A percentile compares a stretch with the other conserved stretches of the same genome.
Conservation (phyloP, 2,797 vertebrate species). For the Syngnathus acus region DNA sequence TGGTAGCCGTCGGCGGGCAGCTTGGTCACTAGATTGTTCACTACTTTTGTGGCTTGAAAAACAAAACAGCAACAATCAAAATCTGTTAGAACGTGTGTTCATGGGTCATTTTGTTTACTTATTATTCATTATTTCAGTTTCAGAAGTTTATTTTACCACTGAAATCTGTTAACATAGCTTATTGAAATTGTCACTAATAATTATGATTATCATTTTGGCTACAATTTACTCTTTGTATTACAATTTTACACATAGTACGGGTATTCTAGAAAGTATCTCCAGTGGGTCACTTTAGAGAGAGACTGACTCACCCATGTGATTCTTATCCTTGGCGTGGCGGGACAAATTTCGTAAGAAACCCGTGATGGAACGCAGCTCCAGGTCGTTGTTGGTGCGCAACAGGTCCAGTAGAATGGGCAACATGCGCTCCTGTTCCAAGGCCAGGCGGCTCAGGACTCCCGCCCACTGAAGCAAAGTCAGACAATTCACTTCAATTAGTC, state of each 20-base stretch:
- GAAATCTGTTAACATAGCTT: too few relatives aligned
- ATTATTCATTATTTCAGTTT: too few relatives aligned
- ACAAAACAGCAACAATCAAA: not conserved
- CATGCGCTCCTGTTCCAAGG: conserved; percentile 81
- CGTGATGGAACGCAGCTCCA: conserved; percentile 82
- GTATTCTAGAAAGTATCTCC: too few relatives aligned
- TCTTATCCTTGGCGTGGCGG: conserved; percentile 79
- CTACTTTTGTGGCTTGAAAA: conserved; percentile 76
- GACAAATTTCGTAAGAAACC: conserved; percentile 89
- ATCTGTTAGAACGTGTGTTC: not conserved
- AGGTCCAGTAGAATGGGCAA: conserved; percentile 77
- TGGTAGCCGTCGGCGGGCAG: conserved; percentile 66
- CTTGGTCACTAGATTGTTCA: conserved; percentile 75
- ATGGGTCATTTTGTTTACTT: too few relatives aligned
- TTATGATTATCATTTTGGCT: too few relatives aligned
- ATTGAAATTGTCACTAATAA: too few relatives aligned
- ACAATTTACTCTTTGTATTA: too few relatives aligned
- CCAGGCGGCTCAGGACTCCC: conserved; percentile 76
- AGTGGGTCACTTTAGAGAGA: not conserved
- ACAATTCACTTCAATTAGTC: not conserved
- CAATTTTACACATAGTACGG: too few relatives aligned
- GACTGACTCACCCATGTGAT: conserved; percentile 78
- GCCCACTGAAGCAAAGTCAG: conserved; percentile 75
- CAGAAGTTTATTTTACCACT: too few relatives aligned
- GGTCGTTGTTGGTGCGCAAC: conserved; percentile 67